Percentiles rank a stretch among this genome's conserved stretches.
Conservation (phyloP, 2,888 invertebrate genomes). For the Ophioninae sp. region DNA sequence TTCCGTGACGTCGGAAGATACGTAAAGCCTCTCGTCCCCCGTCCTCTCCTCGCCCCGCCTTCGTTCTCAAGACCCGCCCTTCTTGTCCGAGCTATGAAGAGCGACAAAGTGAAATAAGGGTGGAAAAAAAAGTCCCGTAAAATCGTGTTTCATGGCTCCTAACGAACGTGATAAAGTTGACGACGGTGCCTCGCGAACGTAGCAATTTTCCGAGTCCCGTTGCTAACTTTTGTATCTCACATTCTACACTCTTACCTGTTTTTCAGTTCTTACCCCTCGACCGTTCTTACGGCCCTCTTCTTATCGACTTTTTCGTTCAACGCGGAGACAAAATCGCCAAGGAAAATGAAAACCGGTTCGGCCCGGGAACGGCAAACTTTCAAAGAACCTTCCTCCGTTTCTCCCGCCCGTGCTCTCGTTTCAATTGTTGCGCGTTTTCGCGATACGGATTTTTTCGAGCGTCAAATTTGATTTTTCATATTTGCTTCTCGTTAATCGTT, state of each 20-base stretch:
- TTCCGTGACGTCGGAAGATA: background rate
- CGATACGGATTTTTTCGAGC: background rate
- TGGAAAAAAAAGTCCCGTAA: constrained; percentile 23
- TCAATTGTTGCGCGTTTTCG: background rate
- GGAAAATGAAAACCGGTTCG: constrained; percentile 40
- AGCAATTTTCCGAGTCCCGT: constrained; percentile 18
- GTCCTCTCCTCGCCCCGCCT: background rate
- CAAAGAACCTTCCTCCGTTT: constrained; percentile 9
- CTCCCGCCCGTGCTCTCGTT: background rate
- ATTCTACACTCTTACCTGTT: constrained; percentile 1
- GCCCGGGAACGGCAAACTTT: constrained; percentile 26
- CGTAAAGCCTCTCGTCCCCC: background rate
- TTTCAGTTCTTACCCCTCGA: background rate
- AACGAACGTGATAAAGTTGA: constrained; percentile 47
- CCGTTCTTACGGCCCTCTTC: background rate
- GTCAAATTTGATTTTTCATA: background rate
- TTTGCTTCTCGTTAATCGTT: background rate
- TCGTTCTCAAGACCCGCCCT: background rate
- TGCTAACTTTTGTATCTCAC: constrained; percentile 1
- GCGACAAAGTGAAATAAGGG: constrained; percentile 34
- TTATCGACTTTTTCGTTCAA: background rate
- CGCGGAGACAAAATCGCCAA: constrained; percentile 5
- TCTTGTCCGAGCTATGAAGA: background rate
- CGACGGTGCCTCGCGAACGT: constrained; percentile 32
- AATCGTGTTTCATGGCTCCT: constrained; percentile 48